Conservation (phyloP, 1,140 invertebrate species). For the Eueides isabella region DNA sequence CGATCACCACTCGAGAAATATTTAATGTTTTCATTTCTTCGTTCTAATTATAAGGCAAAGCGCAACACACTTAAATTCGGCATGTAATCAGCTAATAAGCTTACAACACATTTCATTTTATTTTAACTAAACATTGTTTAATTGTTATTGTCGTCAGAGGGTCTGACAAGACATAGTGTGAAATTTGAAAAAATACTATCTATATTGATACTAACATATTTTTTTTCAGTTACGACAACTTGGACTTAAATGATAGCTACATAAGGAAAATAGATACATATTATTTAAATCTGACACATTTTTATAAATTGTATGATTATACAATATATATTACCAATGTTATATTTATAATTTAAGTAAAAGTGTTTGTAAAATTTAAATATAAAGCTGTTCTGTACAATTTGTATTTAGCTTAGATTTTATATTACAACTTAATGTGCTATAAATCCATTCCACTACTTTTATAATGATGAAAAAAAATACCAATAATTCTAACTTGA, state of each 20-base stretch:
- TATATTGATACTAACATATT: conserved; percentile 22
- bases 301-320: conserved; percentile 41
- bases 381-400: conserved; percentile 30
- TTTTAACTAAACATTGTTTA: too few relatives aligned
- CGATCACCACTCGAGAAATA: too few relatives aligned
- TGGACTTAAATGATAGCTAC: conserved; percentile 69
- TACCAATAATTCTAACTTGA: not conserved
- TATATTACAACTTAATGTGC: not conserved
- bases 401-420: conserved; percentile 24
- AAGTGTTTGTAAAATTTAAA: conserved; percentile 18
- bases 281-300: conserved; percentile 39
- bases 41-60: too few relatives aligned
- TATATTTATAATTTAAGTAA: not conserved
- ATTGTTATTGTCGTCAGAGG: too few relatives aligned
- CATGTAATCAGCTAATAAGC: too few relatives aligned
- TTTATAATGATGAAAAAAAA: not conserved
- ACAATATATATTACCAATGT: not conserved
- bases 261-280: conserved; percentile 16
- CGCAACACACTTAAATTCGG: too few relatives aligned
- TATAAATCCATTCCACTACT: not conserved
- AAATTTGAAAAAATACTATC: not conserved
- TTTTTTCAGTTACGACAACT: conserved; percentile 80
- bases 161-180: too few relatives aligned
- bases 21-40: too few relatives aligned
- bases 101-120: too few relatives aligned